phyloP scores from a whole-genome alignment of 2,888 invertebrate genomes.

The Yponomeuta sedellus region DNA sequence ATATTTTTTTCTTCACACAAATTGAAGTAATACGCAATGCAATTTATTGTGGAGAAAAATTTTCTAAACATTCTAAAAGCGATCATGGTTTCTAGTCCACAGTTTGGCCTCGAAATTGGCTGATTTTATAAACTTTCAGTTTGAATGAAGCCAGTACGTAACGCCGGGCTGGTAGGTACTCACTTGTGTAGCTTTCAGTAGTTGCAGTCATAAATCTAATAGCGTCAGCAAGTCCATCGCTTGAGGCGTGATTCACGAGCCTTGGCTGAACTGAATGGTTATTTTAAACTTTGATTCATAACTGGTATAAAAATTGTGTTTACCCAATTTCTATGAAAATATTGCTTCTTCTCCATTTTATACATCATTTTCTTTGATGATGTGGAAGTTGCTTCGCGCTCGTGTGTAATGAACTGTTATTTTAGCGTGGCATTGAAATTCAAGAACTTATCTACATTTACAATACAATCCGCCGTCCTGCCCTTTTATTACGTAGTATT shows the following conservation, averaged over 20 bases:
- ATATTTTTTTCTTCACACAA: too few relatives aligned
- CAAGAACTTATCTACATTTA: too few relatives aligned
- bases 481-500: too few relatives aligned
- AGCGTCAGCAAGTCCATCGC: background rate
- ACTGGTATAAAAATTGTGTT: background rate
- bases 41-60: background rate
- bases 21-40: too few relatives aligned
- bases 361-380: background rate
- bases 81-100: background rate
- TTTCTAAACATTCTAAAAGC: background rate
- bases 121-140: background rate
- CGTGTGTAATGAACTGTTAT: too few relatives aligned
- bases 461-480: too few relatives aligned
- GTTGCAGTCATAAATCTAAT: slow-evolving; percentile 2
- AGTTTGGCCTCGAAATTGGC: background rate
- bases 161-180: background rate
- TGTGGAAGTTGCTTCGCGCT: background rate
- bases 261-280: background rate
- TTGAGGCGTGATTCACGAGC: slow-evolving; percentile 31
- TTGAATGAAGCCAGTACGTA: background rate
- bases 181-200: background rate
- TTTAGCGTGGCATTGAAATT: too few relatives aligned
- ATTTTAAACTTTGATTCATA: slow-evolving; percentile 6
- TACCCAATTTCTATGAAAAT: slow-evolving; percentile 3
- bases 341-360: background rate